These are phyloP conservation scores for Brachypteracias leptosomus DNA, from an alignment of 2,113 vertebrate species.

Conservation along the genomic window DNA sequence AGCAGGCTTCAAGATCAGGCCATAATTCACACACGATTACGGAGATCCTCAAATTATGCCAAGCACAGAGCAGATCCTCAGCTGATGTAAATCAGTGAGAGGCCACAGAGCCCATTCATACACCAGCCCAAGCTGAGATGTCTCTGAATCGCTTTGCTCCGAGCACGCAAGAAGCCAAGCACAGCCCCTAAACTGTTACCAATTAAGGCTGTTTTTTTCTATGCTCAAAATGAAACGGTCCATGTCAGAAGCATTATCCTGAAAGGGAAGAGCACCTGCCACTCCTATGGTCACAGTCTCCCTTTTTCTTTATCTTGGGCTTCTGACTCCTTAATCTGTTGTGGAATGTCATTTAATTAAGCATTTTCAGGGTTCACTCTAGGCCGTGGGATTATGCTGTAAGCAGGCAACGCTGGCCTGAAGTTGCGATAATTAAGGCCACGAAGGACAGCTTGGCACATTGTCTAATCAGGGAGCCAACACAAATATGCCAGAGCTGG, in stretches of 20 bases:
- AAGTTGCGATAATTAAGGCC: slow-evolving; percentile 63
- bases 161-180: background rate
- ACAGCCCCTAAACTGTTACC: background rate
- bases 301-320: slow-evolving; percentile 37
- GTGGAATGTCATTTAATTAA: slow-evolving; percentile 70
- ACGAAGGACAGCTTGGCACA: slow-evolving; percentile 62
- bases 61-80: background rate
- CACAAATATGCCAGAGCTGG: slow-evolving; percentile 47
- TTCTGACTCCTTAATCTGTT: slow-evolving; percentile 66
- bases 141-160: background rate
- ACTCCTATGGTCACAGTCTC: slow-evolving; percentile 2
- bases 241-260: background rate
- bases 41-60: background rate
- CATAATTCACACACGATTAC: background rate
- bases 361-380: slow-evolving; percentile 64
- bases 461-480: slow-evolving; percentile 56
- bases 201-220: background rate
- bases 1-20: background rate
- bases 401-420: slow-evolving; percentile 47
- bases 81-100: background rate
- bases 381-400: slow-evolving; percentile 63
- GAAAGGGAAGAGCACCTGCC: slow-evolving; percentile 41
- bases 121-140: background rate
- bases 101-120: background rate
- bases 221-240: background rate